Evolutionary conservation across 2,113 vertebrate genomes (phyloP), one percentile per base, ranked within the genome.

Genomic region (Dryoscopus gambensis): DNA sequence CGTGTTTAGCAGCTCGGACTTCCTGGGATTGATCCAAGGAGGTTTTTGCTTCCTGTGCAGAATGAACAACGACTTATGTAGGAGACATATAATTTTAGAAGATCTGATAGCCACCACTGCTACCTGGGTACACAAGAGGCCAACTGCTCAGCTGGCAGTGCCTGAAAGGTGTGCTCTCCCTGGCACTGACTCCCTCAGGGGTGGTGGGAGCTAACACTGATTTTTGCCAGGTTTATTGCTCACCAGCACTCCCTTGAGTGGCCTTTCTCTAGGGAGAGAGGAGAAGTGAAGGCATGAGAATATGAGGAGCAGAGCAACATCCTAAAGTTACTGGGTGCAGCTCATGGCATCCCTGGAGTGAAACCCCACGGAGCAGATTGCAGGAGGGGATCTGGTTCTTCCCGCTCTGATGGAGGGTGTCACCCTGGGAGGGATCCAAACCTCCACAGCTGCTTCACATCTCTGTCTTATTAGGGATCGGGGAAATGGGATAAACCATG

Each of bases 401-500:
- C 31, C 11, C 33, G 55, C 1, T 20, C 74, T 37, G 60, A 35
- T 4, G 15, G 64, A 90, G 80, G 93, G 83, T 87, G 85, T 93
- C 49, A 68, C 90, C 73, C 85, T 89, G 92, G 85, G 88, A 81
- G 20, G 3, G 40, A 75, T 81, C 92, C 96, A 96, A 78, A 60
- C 49, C 76, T 57, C 44, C 44, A 53, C 93, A 96, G 93, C 88
- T 94, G 96, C 9, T 90, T 25, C 88, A 42, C 69, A 64, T 92
- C 82, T 74, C 89, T 90, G 87, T 77, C 92, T 94, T 56, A 42
- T 90, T 89, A 84, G 57, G 88, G 76, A 75, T 0, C 53, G 44
- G 92, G 74, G 87, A 95, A 93, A 93, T 11, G 77, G 92, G 83
- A 92, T 90, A 94, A 94, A 67, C 47, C 49, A 6, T 15, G 79